Evolutionary conservation across 2,888 invertebrate genomes (phyloP), one percentile per base, ranked within the genome.

Genomic region (Torymus tubicola): DNA sequence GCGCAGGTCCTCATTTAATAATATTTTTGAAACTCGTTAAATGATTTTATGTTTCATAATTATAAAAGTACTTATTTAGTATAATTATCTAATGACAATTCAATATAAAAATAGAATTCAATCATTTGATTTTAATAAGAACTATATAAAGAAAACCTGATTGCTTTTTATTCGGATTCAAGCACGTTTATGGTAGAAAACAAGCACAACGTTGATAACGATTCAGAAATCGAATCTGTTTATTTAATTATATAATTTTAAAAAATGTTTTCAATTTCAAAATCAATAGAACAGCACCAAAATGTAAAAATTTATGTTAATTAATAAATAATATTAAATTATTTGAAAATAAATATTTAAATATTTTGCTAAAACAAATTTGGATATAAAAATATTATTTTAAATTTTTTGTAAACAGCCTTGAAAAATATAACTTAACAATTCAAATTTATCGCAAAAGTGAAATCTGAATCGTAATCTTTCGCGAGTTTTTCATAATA

Each of bases 401-500:
- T 1, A 42, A 42, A 42, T 42, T 42, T 42, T 42, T 42, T 8
- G 42, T 42, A 8, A 42, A 42, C 5, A 5, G 42, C 42, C 5
- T 42, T 4, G 8, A 42, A 42, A 42, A 42, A 42, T 42, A 42
- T 63, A 65, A 74, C 21, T 55, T n/a, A 53, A 60, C 18, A n/a
- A 71, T 58, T 16, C 8, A 69, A 8, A 5, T 31, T 42, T 58
- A 14, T 16, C 0, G 13, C 16, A 18, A 67, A 8, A 42, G 8
- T 42, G 42, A 42, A 8, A 50, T 78, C 63, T 61, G 73, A 78
- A 78, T 57, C 68, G 63, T 58, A 14, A 74, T 63, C 53, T 31
- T 69, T 63, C 2, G 52, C 64, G 31, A 74, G 16, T n/a, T 63
- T 79, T n/a, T 64, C 64, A 58, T 50, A 69, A 79, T 79, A 79